Percentiles rank a stretch among this genome's conserved stretches.
Conservation (phyloP, 2,888 invertebrate genomes). For the Keiferia lycopersicella region DNA sequence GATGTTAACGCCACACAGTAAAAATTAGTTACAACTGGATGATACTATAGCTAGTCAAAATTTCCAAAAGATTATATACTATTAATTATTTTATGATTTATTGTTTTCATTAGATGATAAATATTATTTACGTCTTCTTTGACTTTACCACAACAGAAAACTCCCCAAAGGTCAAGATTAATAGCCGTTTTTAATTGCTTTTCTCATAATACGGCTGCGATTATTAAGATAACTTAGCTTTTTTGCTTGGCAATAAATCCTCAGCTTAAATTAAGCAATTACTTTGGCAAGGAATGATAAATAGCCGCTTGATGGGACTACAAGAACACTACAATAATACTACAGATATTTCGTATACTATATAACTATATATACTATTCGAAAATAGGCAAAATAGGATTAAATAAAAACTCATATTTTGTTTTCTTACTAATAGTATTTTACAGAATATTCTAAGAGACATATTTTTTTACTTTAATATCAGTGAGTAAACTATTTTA, state of each 20-base stretch:
- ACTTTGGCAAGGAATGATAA: constrained; percentile 9
- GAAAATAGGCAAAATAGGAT: too few species aligned
- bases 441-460: too few species aligned
- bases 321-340: constrained; percentile 32
- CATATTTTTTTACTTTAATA: too few species aligned
- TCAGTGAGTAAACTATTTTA: too few species aligned
- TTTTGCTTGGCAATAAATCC: neutral
- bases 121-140: neutral
- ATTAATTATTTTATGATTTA: too few species aligned
- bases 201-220: constrained; percentile 29
- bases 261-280: neutral
- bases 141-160: constrained; percentile 1
- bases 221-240: constrained; percentile 7
- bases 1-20: too few species aligned
- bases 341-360: neutral
- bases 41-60: too few species aligned
- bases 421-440: too few species aligned
- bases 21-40: too few species aligned
- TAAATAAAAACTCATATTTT: too few species aligned
- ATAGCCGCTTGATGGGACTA: neutral
- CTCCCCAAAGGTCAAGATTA: constrained; percentile 33
- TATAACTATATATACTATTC: too few species aligned
- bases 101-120: neutral
- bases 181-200: constrained; percentile 45
- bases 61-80: too few species aligned